phyloP scores from a whole-genome alignment of 2,797 vertebrate species.

The Sebastiscus tertius region DNA sequence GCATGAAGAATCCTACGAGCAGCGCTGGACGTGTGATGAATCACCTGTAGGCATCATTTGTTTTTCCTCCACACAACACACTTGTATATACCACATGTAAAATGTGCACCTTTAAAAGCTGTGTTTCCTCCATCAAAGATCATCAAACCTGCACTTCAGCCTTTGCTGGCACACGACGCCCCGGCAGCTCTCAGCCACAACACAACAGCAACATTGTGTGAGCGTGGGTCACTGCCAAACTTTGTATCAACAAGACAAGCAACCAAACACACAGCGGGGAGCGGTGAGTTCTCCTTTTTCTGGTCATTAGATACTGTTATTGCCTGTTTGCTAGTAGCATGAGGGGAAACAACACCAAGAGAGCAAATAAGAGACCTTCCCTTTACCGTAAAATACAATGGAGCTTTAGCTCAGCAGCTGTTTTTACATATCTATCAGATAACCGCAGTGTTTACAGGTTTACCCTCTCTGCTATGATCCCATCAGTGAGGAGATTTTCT shows the following conservation, averaged over 20 bases:
- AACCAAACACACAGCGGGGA: constrained; percentile 62
- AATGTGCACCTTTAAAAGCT: background rate
- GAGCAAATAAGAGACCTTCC: constrained; percentile 77
- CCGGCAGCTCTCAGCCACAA: constrained; percentile 15
- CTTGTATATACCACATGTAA: background rate
- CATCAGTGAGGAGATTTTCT: constrained; percentile 53
- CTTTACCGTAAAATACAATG: constrained; percentile 78
- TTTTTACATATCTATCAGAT: constrained; percentile 75
- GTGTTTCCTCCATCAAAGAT: constrained; percentile 27
- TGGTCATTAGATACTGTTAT: constrained; percentile 75
- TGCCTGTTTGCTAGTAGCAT: constrained; percentile 46
- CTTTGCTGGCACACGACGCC: constrained; percentile 25
- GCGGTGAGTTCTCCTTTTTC: constrained; percentile 87
- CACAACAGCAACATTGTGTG: constrained; percentile 52
- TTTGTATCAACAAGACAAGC: constrained; percentile 50
- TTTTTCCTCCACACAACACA: background rate
- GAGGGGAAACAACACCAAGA: constrained; percentile 70
- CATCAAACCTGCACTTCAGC: constrained; percentile 47
- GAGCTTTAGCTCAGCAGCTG: constrained; percentile 21
- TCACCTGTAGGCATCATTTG: constrained; percentile 46
- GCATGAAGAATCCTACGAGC: constrained; percentile 24
- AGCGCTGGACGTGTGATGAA: constrained; percentile 47
- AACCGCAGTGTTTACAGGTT: constrained; percentile 56
- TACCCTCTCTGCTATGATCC: background rate
- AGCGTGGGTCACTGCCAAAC: constrained; percentile 51